Conservation (phyloP, 2,888 invertebrate species). For the Synergus itoensis region DNA sequence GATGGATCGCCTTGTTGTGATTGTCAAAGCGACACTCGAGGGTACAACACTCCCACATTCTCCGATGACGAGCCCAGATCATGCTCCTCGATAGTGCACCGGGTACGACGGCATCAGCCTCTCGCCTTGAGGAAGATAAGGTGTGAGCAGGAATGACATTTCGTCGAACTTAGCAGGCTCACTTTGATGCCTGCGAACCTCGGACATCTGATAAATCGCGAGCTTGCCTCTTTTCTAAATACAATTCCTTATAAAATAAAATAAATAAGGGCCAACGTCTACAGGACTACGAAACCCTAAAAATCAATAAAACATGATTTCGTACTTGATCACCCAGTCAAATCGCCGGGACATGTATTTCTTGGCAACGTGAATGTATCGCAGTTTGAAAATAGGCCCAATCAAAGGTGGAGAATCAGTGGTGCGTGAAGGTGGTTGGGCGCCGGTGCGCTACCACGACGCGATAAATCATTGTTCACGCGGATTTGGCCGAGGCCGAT, state of each 20-base stretch:
- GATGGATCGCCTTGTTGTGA: conserved; percentile 58
- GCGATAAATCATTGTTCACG: conserved; percentile 48
- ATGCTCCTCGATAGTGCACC: conserved; percentile 55
- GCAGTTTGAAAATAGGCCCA: background rate
- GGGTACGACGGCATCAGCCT: conserved; percentile 47
- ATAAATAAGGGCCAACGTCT: no score
- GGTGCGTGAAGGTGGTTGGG: conserved; percentile 17
- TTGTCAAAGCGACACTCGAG: conserved; percentile 53
- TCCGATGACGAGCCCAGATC: conserved; percentile 75
- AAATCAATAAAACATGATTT: background rate
- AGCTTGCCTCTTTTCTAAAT: background rate
- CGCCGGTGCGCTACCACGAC: conserved; percentile 43
- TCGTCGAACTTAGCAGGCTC: conserved; percentile 11
- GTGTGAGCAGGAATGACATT: conserved; percentile 34
- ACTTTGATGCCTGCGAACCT: background rate
- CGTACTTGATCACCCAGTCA: background rate
- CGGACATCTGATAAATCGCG: background rate
- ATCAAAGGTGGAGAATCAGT: conserved; percentile 12
- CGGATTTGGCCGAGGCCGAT: conserved; percentile 44
- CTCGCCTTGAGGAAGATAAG: conserved; percentile 39
- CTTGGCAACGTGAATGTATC: background rate
- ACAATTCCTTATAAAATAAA: background rate
- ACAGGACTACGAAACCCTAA: background rate
- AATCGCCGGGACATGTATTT: background rate
- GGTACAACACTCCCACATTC: conserved; percentile 76